A percentile compares a stretch with the other conserved stretches of the same genome.
phyloP scores from a whole-genome alignment of 2,888 invertebrate genomes.

The Synergus japonicus region DNA sequence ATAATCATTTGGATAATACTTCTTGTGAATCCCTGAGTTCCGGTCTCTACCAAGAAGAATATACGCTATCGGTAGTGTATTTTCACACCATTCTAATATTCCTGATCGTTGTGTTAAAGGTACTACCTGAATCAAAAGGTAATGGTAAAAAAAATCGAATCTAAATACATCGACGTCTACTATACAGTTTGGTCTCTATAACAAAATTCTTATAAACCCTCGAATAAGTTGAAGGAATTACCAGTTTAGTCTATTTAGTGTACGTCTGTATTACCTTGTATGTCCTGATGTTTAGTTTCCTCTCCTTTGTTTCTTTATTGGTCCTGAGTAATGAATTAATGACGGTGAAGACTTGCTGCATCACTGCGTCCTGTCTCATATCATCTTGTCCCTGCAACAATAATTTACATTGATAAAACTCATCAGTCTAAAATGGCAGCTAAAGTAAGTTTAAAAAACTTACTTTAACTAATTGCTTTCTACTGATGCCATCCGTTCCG shows the following conservation, averaged over 20 bases:
- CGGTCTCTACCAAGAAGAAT: conserved; percentile 82
- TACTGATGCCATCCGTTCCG: conserved; percentile 86
- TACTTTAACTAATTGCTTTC: conserved; percentile 88
- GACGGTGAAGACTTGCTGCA: conserved; percentile 96
- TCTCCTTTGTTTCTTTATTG: conserved; percentile 83
- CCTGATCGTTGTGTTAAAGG: conserved; percentile 92
- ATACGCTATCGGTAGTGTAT: conserved; percentile 87
- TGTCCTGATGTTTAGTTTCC: conserved; percentile 88
- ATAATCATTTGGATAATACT: conserved; percentile 77
- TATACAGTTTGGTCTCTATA: too few species aligned
- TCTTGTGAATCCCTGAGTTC: conserved; percentile 83
- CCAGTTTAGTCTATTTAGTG: too few species aligned
- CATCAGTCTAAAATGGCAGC: background rate
- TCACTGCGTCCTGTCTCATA: conserved; percentile 95
- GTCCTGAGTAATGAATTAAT: conserved; percentile 88
- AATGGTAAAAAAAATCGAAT: background rate
- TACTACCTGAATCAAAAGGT: conserved; percentile 82
- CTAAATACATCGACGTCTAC: background rate
- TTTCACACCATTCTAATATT: conserved; percentile 94
- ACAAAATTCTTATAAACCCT: too few species aligned
- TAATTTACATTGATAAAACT: background rate
- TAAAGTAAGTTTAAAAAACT: background rate
- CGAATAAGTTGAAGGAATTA: too few species aligned
- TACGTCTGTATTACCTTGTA: conserved; percentile 84
- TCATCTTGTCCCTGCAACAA: conserved; percentile 87